Base-by-base conservation (phyloP, 2,888 invertebrate species). In the Furcula furcula region DNA sequence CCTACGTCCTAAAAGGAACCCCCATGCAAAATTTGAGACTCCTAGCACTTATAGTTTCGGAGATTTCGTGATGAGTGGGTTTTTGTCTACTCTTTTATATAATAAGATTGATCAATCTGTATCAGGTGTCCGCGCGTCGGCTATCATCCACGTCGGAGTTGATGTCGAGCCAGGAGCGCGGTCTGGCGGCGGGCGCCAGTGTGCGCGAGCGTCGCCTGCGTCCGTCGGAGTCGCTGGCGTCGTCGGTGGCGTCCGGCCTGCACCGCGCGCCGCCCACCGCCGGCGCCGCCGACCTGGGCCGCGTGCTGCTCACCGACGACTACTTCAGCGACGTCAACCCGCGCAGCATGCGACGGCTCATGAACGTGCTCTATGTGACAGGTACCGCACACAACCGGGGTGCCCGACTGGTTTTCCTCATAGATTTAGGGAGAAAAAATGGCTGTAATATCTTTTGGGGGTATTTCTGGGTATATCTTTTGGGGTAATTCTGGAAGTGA, bases 271-370 rank as follows among this genome's bases (percentile, higher is more conserved):
- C 68, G 18, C 73, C 73, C 4, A 73, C 76, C 57, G 35, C 54
- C 1, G 95, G 94, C 3, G 94, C 95, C 1, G 94, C 94, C 25
- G 89, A 82, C 52, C 67, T 91, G 14, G 88, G 95, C 23, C 93
- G 96, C 57, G 97, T 97, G 87, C 90, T 99, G 50, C 91, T 98
- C 11, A 98, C 98, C 0, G 98, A 98, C 70, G 98, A 99, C 80
- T 99, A 99, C 89, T 99, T 99, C 81, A 98, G 98, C 63, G 99
- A 99, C 78, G 97, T 99, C 46, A 99, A 98, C 89, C 99, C 99
- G 0, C 91, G 98, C 28, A 98, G 97, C 63, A 98, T 99, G 97
- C 89, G 97, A 43, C 91, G 98, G 33, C 91, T 98, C 13, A 97
- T 98, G 97, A 98, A 99, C 81, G 98, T 98, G 38, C 94, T 98